A percentile compares a stretch with the other conserved stretches of the same genome.
Evolutionary conservation across 2,797 vertebrate genomes (phyloP).

Genomic region (Luscinia megarhynchos): DNA sequence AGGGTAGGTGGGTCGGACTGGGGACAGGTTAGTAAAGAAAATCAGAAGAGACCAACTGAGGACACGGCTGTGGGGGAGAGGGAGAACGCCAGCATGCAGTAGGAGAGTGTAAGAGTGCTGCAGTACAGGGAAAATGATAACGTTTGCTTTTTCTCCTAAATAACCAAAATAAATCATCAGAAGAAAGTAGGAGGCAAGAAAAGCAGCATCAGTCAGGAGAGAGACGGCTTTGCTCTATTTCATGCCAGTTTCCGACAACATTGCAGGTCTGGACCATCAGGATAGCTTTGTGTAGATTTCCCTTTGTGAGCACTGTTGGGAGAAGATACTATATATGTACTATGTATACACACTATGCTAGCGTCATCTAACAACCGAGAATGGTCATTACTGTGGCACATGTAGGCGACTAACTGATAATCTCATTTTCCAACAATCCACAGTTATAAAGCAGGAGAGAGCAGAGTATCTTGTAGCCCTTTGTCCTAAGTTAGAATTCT

Average conservation of each 20-base stretch:
- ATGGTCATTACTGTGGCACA: background rate
- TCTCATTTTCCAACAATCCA: background rate
- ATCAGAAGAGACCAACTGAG: background rate
- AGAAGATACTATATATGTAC: background rate
- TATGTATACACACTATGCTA: rapidly evolving
- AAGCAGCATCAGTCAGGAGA: background rate
- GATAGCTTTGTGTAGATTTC: background rate
- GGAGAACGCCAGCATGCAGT: background rate
- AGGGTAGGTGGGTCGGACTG: background rate
- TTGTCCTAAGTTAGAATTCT: background rate
- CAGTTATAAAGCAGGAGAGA: background rate
- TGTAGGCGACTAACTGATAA: background rate
- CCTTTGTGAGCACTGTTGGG: background rate
- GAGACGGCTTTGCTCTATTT: background rate
- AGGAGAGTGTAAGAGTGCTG: background rate
- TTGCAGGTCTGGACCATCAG: background rate
- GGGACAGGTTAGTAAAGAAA: background rate
- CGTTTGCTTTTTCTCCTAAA: background rate
- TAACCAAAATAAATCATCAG: background rate
- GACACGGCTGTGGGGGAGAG: background rate
- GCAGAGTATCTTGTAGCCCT: background rate
- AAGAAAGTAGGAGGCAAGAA: background rate
- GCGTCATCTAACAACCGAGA: background rate
- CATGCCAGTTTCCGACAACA: background rate
- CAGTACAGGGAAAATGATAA: background rate